Base-by-base conservation (phyloP, 2,888 invertebrate species). In the Dastarcus helophoroides region DNA sequence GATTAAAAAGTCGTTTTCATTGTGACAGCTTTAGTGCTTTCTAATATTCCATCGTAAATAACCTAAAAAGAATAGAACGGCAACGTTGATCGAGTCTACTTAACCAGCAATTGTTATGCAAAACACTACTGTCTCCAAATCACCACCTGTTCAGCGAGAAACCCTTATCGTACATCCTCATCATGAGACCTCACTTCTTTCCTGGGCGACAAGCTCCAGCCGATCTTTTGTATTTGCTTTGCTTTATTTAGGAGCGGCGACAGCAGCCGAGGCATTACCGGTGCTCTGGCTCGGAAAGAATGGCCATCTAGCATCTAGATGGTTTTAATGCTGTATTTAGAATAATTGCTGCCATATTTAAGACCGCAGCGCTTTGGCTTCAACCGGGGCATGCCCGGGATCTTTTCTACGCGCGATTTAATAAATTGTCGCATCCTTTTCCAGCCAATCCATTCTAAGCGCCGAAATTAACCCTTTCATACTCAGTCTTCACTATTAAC, bases 281-380 rank as follows among this genome's bases (percentile, higher is more conserved):
- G 51, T 49, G 54, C 50, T 55, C 54, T 57, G 57, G 57, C 49
- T 56, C 56, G 60, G 58, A 62, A 62, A 59, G 60, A 60, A 60
- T 60, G 55, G 58, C 58, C 53, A 59, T 60, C 60, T 60, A 56
- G 58, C 53, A 59, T 60, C 60, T 60, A 56, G 58, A 60, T 58
- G 59, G 60, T 58, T 58, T 58, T 59, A 59, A 60, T 57, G 52
- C 58, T 52, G 56, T 59, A 62, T 60, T 62, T 60, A 61, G 60
- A 61, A 62, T 62, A 62, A 62, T 62, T 62, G 60, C 61, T 54
- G 52, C 58, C 54, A 60, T 59, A 60, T 59, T 60, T 59, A 60
- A 60, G 58, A 53, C 45, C 50, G 47, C 48, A 44, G 50, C 53
- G 52, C 55, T 32, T 26, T 31, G 11, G 22, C 14, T 25, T 39